phyloP scores from a whole-genome alignment of 2,888 invertebrate genomes.

The Drosophila kambysellisi region DNA sequence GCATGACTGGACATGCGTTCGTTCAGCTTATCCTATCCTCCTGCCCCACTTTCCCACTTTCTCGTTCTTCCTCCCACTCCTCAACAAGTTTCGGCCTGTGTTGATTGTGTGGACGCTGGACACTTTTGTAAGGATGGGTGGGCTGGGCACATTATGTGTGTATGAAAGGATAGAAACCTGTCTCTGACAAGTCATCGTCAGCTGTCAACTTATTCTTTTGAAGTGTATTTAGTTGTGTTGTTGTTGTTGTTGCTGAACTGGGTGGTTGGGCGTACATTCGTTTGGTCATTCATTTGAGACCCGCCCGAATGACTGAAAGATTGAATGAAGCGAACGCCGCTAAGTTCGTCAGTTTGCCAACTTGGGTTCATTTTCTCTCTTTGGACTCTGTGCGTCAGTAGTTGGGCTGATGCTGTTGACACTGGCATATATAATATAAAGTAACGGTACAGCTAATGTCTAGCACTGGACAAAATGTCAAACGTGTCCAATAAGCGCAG shows the following conservation, averaged over 20 bases:
- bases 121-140: slow-evolving; percentile 39
- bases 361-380: slow-evolving; percentile 47
- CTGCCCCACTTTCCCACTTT: neutral
- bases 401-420: slow-evolving; percentile 75
- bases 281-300: slow-evolving; percentile 53
- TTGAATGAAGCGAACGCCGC: slow-evolving; percentile 68
- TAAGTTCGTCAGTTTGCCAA: slow-evolving; percentile 67
- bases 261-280: slow-evolving; percentile 27
- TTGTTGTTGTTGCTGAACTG: slow-evolving; percentile 44
- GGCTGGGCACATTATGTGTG: slow-evolving; percentile 67
- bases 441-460: slow-evolving; percentile 74
- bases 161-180: slow-evolving; percentile 82
- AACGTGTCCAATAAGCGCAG: slow-evolving; percentile 68
- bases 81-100: slow-evolving; percentile 8
- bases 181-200: slow-evolving; percentile 84
- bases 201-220: slow-evolving; percentile 84
- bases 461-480: slow-evolving; percentile 74
- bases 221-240: slow-evolving; percentile 81
- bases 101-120: slow-evolving; percentile 53
- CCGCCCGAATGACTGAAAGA: slow-evolving; percentile 61
- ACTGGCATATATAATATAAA: slow-evolving; percentile 74
- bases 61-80: neutral
- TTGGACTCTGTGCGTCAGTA: neutral
- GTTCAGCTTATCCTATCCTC: slow-evolving; percentile 24
- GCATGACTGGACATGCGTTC: slow-evolving; percentile 64